phyloP scores from a whole-genome alignment of 1,140 invertebrate genomes.

The Tetragonula clypearis region DNA sequence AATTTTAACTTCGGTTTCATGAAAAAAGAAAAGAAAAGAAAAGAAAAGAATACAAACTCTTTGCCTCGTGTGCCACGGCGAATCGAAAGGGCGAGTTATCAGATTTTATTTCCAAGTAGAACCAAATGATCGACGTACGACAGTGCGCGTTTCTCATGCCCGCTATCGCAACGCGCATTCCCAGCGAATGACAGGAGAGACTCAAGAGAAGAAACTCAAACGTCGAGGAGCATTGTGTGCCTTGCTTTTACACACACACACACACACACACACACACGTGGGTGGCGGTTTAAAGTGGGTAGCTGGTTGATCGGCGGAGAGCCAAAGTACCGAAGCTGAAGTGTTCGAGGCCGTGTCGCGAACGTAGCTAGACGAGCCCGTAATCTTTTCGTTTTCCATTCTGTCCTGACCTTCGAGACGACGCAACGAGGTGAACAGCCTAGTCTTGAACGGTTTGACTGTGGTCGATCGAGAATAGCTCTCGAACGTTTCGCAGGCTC shows the following conservation, averaged over 20 bases:
- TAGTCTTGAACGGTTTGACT: neutral
- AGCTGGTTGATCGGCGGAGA: conserved; percentile 49
- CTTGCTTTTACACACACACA: conserved; percentile 43
- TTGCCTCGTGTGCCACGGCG: neutral
- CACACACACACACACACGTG: conserved; percentile 49
- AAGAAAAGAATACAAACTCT: neutral
- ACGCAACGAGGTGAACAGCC: conserved; percentile 37
- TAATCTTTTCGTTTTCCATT: conserved; percentile 45
- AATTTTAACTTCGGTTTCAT: neutral
- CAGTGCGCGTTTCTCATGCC: neutral
- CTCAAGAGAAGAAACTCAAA: conserved; percentile 56
- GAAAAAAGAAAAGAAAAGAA: neutral
- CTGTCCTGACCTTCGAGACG: conserved; percentile 40
- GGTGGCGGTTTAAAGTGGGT: conserved; percentile 61
- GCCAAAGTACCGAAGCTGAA: conserved; percentile 26
- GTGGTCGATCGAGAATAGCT: conserved; percentile 22
- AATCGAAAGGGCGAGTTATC: neutral
- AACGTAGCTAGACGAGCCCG: conserved; percentile 25
- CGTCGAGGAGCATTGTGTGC: conserved; percentile 57
- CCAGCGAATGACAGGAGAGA: conserved; percentile 33
- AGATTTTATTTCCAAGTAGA: neutral
- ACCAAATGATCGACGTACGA: neutral
- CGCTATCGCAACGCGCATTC: neutral
- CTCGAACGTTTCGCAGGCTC: neutral
- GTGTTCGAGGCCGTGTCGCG: conserved; percentile 6